Conservation (phyloP, 2,113 vertebrate genomes). For the Pterocles orientalis region DNA sequence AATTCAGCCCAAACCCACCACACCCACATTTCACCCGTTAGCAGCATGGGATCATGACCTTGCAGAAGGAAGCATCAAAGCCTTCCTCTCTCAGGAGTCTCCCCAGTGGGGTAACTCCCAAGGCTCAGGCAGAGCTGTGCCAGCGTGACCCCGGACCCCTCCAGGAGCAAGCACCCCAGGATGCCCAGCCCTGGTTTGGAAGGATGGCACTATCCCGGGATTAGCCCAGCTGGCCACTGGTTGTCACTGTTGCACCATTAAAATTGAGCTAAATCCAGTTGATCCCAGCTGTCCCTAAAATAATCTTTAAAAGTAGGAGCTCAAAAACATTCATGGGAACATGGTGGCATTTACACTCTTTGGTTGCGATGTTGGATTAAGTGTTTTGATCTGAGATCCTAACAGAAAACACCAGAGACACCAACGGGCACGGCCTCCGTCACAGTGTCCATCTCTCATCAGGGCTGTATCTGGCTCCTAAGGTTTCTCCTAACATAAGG, state of each 20-base stretch:
- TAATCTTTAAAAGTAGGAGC: neutral
- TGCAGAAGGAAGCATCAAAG: neutral
- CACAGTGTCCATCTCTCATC: neutral
- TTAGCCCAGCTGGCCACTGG: conserved; percentile 36
- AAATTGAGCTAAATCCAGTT: neutral
- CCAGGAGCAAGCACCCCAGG: neutral
- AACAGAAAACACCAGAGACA: neutral
- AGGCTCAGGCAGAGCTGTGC: neutral
- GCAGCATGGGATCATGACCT: neutral
- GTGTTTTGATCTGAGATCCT: neutral
- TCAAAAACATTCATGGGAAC: neutral
- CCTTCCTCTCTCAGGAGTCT: neutral
- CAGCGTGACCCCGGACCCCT: neutral
- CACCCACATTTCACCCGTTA: accelerated
- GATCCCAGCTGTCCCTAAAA: neutral
- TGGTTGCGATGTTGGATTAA: accelerated
- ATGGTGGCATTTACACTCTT: neutral
- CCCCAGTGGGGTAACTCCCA: neutral
- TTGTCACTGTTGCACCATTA: conserved; percentile 55
- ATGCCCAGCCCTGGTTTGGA: neutral
- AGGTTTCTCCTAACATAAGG: neutral
- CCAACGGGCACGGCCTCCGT: accelerated
- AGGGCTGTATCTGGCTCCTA: neutral
- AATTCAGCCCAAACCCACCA: neutral
- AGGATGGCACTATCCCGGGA: neutral